Conservation (phyloP, 2,888 invertebrate species). For the Oegoconia quadripuncta region DNA sequence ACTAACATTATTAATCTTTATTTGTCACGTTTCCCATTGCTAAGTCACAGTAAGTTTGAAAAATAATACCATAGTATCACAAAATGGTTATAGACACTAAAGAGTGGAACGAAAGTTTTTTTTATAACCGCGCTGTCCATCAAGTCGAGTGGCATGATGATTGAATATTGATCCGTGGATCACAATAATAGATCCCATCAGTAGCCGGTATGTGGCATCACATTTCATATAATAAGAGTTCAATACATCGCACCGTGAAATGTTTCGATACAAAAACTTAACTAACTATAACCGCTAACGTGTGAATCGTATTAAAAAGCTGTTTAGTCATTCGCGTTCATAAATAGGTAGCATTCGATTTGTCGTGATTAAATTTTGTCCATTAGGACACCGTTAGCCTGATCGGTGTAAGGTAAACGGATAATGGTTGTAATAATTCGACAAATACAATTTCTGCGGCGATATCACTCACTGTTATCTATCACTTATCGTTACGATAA, state of each 20-base stretch:
- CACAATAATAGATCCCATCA: slow-evolving; percentile 77
- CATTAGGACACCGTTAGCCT: slow-evolving; percentile 71
- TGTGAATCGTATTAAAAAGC: slow-evolving; percentile 79
- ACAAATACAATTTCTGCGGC: slow-evolving; percentile 56
- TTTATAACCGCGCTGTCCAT: slow-evolving; percentile 48
- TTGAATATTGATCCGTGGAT: slow-evolving; percentile 77
- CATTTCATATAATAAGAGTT: slow-evolving; percentile 77
- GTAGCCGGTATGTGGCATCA: slow-evolving; percentile 72
- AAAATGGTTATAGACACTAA: slow-evolving; percentile 40
- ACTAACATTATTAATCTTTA: too few relatives aligned
- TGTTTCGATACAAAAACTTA: slow-evolving; percentile 76
- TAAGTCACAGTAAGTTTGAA: not conserved
- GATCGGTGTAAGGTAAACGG: slow-evolving; percentile 54
- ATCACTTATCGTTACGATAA: slow-evolving; percentile 33
- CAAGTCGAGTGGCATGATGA: slow-evolving; percentile 62
- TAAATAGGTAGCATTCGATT: slow-evolving; percentile 78
- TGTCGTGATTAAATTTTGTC: slow-evolving; percentile 78
- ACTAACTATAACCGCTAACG: slow-evolving; percentile 77
- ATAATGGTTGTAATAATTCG: slow-evolving; percentile 66
- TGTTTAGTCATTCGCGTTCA: slow-evolving; percentile 77
- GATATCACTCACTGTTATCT: slow-evolving; percentile 46
- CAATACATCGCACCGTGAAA: slow-evolving; percentile 77
- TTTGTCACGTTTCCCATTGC: too few relatives aligned
- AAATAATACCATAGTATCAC: slow-evolving; percentile 15
- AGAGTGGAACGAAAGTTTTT: slow-evolving; percentile 49